These are phyloP conservation scores for Perizoma flavofasciatum DNA, from an alignment of 2,888 invertebrate genomes.

Conservation along the genomic window DNA sequence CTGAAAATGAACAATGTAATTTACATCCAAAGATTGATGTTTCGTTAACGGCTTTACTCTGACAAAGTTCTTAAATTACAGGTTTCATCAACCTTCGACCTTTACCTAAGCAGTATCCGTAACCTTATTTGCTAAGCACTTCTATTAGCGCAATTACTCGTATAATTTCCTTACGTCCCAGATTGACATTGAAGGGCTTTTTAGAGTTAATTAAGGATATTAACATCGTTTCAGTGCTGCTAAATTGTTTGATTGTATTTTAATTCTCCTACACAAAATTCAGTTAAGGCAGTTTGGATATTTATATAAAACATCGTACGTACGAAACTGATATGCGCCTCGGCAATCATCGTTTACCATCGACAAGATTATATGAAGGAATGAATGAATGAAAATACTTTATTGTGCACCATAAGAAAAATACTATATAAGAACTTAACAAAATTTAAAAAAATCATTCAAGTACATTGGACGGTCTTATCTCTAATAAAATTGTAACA, in stretches of 20 bases:
- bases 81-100: slow-evolving; percentile 9
- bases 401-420: too few relatives aligned
- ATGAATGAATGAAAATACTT: too few relatives aligned
- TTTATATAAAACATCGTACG: too few relatives aligned
- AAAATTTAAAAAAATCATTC: too few relatives aligned
- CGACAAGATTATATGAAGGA: too few relatives aligned
- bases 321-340: too few relatives aligned
- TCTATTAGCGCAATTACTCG: slow-evolving; percentile 15
- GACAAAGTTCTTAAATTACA: slow-evolving; percentile 8
- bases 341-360: too few relatives aligned
- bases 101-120: slow-evolving; percentile 1
- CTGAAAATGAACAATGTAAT: neutral
- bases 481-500: too few relatives aligned
- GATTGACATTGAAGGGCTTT: slow-evolving; percentile 15
- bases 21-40: neutral
- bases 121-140: slow-evolving; percentile 16
- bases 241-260: slow-evolving; percentile 1
- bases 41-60: slow-evolving; percentile 3
- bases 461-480: too few relatives aligned
- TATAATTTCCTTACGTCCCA: slow-evolving; percentile 20
- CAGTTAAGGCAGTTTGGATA: neutral
- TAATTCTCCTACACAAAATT: slow-evolving; percentile 1
- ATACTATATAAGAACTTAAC: too few relatives aligned
- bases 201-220: slow-evolving; percentile 16
- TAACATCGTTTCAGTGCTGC: slow-evolving; percentile 13